Evolutionary conservation across 1,140 invertebrate genomes (phyloP), one percentile per base, ranked within the genome.

Genomic region (Aphidius gifuensis): DNA sequence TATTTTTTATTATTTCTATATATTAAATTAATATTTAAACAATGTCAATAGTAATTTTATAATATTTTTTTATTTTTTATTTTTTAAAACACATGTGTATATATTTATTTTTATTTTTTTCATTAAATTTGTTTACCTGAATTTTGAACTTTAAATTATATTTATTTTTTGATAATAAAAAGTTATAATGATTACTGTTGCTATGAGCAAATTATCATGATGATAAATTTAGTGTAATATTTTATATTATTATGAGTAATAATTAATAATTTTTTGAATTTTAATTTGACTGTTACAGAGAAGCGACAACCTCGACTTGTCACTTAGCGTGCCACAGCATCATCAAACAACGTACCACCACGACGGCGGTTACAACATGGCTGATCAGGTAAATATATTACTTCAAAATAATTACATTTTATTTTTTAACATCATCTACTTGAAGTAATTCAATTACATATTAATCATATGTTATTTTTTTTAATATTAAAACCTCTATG

Each of bases 241-340:
- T 3, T 32, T 32, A 32, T 32, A 32, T 32, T 32, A 32, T 32
- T 32, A 32, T 32, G 9, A 9, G 9, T 56, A 48, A 11, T 60
- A 39, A 61, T 49, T 48, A 59, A 64, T 64, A 62, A 64, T 54
- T 62, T 62, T 8, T n/a, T 54, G 16, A 50, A 8, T 65, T 53
- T 66, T 68, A 70, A 69, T 74, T 73, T 73, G 74, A 77, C 80
- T 82, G 78, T 90, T 90, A 50, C 85, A 90, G 89, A 85, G 88
- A 81, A 85, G 85, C 76, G 88, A 90, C 83, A 89, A 87, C 77
- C 80, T 90, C 72, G 87, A 90, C 69, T 81, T 89, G 71, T 86
- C 88, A 67, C 79, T 89, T 72, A 87, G 86, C 77, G 85, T 87
- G 72, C 83, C 87, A 65, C 86, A 85, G 71, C 83, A 85, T 71